Conservation (phyloP, 2,113 vertebrate species). For the Oriolus oriolus region DNA sequence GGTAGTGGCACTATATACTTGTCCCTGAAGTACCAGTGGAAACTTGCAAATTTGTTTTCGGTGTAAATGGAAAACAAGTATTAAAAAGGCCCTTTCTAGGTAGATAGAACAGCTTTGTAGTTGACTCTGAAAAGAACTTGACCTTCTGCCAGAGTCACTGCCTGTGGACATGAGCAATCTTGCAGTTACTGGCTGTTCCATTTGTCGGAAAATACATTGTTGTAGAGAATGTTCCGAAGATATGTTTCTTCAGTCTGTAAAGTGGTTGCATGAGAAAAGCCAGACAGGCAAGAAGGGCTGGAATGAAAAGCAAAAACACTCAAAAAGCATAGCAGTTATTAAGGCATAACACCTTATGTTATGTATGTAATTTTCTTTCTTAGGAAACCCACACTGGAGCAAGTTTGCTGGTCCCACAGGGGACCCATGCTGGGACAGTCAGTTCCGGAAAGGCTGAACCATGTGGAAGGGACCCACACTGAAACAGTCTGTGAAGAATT, state of each 20-base stretch:
- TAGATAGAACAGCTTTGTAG: background rate
- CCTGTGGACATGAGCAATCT: background rate
- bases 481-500: background rate
- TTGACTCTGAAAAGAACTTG: background rate
- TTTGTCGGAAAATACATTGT: background rate
- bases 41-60: background rate
- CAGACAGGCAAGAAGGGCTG: background rate
- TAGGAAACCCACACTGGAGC: background rate
- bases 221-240: background rate
- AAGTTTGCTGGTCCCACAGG: background rate
- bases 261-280: background rate
- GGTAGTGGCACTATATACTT: background rate
- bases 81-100: background rate
- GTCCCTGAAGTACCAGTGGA: background rate
- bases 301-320: background rate
- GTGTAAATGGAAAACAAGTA: background rate
- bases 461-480: background rate
- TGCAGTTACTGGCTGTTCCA: background rate
- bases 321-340: background rate
- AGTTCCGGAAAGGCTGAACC: background rate
- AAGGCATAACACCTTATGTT: background rate
- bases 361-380: background rate
- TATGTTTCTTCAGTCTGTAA: background rate
- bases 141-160: background rate
- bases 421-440: fast-evolving